Percentiles rank a stretch among this genome's conserved stretches.
These are phyloP conservation scores for Leptopilina drosophilae DNA, from an alignment of 2,888 invertebrate species.

Conservation along the genomic window DNA sequence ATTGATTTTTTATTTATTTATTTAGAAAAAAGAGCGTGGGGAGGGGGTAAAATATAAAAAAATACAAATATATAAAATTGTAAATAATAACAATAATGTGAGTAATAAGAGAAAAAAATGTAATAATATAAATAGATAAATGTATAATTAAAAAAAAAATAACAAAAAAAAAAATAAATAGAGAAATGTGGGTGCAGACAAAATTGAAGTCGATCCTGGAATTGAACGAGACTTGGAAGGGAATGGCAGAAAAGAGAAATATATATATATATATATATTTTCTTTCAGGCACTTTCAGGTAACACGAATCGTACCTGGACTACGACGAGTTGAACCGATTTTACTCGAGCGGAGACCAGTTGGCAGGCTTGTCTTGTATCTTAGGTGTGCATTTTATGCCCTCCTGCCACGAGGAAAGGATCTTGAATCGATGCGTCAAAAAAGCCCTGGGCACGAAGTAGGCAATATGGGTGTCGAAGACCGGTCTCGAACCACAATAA, in stretches of 20 bases:
- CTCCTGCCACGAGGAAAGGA: conserved; percentile 46
- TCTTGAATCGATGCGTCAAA: conserved; percentile 42
- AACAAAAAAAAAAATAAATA: too few relatives aligned
- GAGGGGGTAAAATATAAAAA: too few relatives aligned
- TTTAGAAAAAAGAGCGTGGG: too few relatives aligned
- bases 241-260: neutral
- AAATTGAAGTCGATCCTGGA: conserved; percentile 31
- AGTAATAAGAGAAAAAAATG: too few relatives aligned
- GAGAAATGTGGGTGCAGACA: neutral
- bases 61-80: too few relatives aligned
- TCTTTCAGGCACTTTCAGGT: neutral
- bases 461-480: too few relatives aligned
- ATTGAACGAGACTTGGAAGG: neutral
- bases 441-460: neutral
- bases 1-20: too few relatives aligned
- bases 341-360: conserved; percentile 26
- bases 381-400: conserved; percentile 32
- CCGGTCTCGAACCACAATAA: too few relatives aligned
- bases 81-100: too few relatives aligned
- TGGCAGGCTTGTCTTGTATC: conserved; percentile 15
- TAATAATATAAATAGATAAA: neutral
- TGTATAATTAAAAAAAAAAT: neutral
- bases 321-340: conserved; percentile 47
- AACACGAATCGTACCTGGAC: conserved; percentile 41
- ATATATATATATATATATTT: neutral